Base-by-base conservation (phyloP, 1,140 invertebrate genomes). In the Dreissena polymorpha region DNA sequence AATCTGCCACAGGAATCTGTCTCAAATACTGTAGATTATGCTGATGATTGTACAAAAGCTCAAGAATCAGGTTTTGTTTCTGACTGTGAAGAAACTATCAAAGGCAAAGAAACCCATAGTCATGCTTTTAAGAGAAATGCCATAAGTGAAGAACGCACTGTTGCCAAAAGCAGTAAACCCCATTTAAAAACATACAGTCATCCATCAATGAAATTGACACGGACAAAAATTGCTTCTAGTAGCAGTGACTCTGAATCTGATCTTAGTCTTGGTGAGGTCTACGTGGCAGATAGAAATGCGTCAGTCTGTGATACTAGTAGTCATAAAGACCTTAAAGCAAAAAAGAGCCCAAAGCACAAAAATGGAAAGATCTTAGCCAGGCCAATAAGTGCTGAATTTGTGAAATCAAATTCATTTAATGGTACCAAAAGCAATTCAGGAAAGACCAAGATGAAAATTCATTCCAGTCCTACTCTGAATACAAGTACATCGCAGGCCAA, bases 321-420 rank as follows among this genome's bases (percentile, higher is more conserved):
- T 39, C 39, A 39, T 39, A 39, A 39, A 39, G 74, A 76, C 53
- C 65, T 60, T 23, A 83, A 71, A 77, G 81, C n/a, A n/a, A 83
- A 83, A 63, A 64, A 49, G 21, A 82, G 55, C 51, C 16, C 79
- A 53, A 67, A 57, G 57, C 51, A 6, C 16, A 69, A 16, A n/a
- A 69, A 49, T 70, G 49, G 50, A 29, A 53, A 64, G 6, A 72
- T 16, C 39, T 73, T 21, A 67, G 27, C 12, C 1, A 87, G 86
- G 21, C 86, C 86, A 55, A 83, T 74, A 80, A 87, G 86, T 85
- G 86, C 83, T 72, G 83, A 82, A 49, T 65, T 82, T 73, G 25
- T 51, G 25, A 16, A 82, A 39, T 21, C 63, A 0, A 71, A 73
- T 21, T 21, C 23, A 51, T 25, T 53, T 67, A 67, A 67, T 65